phyloP scores from a whole-genome alignment of 2,888 invertebrate genomes.

The Ophion ventricosus region DNA sequence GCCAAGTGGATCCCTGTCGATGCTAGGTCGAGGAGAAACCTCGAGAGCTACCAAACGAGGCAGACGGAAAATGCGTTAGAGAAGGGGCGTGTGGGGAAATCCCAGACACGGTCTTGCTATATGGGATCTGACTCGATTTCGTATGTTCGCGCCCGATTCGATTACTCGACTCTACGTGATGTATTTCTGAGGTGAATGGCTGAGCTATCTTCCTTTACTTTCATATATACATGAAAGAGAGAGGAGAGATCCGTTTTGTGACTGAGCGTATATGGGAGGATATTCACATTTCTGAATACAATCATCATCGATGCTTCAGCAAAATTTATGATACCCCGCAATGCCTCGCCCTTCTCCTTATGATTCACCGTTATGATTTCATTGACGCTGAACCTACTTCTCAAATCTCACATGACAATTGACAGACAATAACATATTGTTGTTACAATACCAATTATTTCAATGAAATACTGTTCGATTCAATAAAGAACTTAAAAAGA shows the following conservation, averaged over 20 bases:
- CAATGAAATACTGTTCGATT: neutral
- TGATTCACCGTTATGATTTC: neutral
- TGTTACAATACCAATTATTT: neutral
- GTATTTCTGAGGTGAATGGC: constrained; percentile 64
- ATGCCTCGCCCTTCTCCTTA: neutral
- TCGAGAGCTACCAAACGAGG: constrained; percentile 15
- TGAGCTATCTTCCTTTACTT: constrained; percentile 37
- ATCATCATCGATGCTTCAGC: neutral
- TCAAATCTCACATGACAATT: neutral
- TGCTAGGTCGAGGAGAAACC: constrained; percentile 23
- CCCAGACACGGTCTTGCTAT: constrained; percentile 49
- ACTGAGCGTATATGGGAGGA: neutral
- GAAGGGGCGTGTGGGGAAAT: constrained; percentile 19
- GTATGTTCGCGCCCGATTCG: constrained; percentile 69
- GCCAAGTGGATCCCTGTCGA: constrained; percentile 26
- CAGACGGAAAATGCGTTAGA: neutral
- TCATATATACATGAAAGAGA: constrained; percentile 12
- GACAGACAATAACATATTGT: too few relatives aligned
- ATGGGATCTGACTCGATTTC: constrained; percentile 67
- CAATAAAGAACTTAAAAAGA: neutral
- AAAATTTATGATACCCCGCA: neutral
- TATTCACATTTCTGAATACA: neutral
- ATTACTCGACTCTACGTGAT: constrained; percentile 69
- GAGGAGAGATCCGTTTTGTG: neutral
- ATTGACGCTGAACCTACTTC: neutral